These are phyloP conservation scores for Climacteris rufus DNA, from an alignment of 2,113 vertebrate genomes.

Conservation along the genomic window DNA sequence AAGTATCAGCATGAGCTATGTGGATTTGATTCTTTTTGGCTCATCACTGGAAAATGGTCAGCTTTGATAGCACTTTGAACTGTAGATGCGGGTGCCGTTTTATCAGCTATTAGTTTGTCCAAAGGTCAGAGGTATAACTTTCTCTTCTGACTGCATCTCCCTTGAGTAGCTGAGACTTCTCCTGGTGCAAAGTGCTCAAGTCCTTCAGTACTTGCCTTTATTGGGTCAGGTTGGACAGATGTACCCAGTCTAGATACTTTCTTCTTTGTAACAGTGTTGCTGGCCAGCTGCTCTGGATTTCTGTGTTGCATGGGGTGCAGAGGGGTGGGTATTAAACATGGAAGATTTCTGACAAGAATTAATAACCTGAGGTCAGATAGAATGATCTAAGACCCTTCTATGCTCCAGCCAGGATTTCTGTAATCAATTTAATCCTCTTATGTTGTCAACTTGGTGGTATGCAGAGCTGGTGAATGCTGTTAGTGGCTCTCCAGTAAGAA, in stretches of 20 bases:
- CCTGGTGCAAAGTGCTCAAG: not conserved
- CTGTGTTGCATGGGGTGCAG: not conserved
- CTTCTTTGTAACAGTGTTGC: not conserved
- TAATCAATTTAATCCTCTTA: not conserved
- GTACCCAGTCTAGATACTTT: not conserved
- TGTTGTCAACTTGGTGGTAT: fast-evolving
- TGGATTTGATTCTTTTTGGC: not conserved
- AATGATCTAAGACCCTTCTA: not conserved
- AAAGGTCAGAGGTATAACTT: not conserved
- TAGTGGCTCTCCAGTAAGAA: not conserved
- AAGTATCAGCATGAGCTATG: not conserved
- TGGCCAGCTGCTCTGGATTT: not conserved
- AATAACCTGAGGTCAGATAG: not conserved
- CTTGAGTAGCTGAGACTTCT: not conserved
- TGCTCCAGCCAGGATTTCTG: not conserved
- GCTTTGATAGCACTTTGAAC: not conserved
- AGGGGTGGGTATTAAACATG: not conserved
- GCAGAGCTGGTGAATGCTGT: not conserved
- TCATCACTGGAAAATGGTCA: not conserved
- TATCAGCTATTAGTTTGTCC: not conserved
- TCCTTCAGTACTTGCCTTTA: not conserved
- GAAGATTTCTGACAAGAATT: not conserved
- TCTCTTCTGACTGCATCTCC: not conserved
- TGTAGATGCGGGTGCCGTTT: not conserved
- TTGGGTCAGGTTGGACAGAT: not conserved